phyloP scores from a whole-genome alignment of 2,888 invertebrate genomes.

The Drosophila fulvimacula region DNA sequence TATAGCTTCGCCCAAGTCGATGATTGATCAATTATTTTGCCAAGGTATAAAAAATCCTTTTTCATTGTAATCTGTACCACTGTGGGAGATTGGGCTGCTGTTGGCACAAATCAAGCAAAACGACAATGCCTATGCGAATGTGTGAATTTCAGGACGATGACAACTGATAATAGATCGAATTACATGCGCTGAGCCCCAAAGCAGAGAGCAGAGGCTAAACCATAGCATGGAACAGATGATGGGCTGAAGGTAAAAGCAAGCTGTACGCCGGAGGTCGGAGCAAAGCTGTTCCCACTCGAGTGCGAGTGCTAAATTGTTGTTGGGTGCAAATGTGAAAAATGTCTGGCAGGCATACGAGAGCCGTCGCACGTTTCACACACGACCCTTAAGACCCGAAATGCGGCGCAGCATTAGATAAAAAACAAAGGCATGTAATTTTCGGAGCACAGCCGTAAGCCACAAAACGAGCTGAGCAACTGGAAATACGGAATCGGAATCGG shows the following conservation, averaged over 20 bases:
- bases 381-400: conserved; percentile 64
- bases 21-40: too few relatives aligned
- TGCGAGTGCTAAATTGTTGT: conserved; percentile 40
- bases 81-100: conserved; percentile 37
- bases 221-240: not conserved
- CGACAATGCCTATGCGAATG: conserved; percentile 73
- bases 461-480: conserved; percentile 51
- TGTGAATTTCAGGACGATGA: conserved; percentile 80
- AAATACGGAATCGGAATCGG: conserved; percentile 42
- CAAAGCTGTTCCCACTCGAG: conserved; percentile 11
- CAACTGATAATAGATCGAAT: conserved; percentile 83
- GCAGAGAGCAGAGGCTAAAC: conserved; percentile 7
- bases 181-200: conserved; percentile 62
- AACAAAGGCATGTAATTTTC: conserved; percentile 74
- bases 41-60: too few relatives aligned
- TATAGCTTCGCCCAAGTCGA: too few relatives aligned
- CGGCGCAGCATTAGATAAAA: conserved; percentile 70
- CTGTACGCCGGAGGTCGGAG: not conserved
- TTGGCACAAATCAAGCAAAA: conserved; percentile 74
- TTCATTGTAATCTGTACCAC: conserved; percentile 9
- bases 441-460: conserved; percentile 66
- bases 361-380: conserved; percentile 35
- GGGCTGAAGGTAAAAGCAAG: not conserved
- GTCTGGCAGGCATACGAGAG: conserved; percentile 31
- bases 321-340: conserved; percentile 59